Evolutionary conservation across 2,888 invertebrate species (phyloP).

Genomic region (Stenodema calcarata): DNA sequence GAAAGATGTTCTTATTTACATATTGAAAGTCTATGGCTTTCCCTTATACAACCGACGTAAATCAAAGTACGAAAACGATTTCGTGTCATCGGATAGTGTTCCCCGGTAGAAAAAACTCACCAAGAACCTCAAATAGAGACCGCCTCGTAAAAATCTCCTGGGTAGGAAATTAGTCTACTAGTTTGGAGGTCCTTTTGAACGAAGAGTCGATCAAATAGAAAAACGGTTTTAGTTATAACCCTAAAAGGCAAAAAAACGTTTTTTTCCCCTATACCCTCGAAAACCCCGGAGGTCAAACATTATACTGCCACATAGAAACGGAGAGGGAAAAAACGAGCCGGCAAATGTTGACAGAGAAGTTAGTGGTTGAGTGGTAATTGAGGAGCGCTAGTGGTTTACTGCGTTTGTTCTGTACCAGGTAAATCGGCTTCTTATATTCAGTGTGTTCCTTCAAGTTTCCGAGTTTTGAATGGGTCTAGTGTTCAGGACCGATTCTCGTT

Average conservation of each 20-base stretch:
- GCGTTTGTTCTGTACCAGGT: not conserved
- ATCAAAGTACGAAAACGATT: slow-evolving; percentile 1
- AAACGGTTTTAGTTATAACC: not conserved
- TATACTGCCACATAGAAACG: not conserved
- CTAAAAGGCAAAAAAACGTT: not conserved
- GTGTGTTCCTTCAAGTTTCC: not conserved
- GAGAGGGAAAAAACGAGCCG: not conserved
- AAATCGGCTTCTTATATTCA: not conserved
- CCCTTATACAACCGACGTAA: not conserved
- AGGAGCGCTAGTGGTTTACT: not conserved
- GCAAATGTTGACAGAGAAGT: not conserved
- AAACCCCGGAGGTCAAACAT: not conserved
- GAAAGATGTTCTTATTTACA: not conserved
- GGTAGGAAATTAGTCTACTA: slow-evolving; percentile 13
- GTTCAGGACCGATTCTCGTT: not conserved
- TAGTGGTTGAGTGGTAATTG: not conserved
- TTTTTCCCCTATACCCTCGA: not conserved
- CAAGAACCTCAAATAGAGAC: not conserved
- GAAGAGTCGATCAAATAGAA: not conserved
- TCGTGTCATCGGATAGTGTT: not conserved
- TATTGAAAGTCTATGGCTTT: not conserved
- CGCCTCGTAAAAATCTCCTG: not conserved
- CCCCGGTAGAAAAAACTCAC: not conserved
- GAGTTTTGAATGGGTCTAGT: not conserved
- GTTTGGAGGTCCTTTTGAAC: not conserved